Conservation (phyloP, 2,888 invertebrate species). For the Drosophila monieri region DNA sequence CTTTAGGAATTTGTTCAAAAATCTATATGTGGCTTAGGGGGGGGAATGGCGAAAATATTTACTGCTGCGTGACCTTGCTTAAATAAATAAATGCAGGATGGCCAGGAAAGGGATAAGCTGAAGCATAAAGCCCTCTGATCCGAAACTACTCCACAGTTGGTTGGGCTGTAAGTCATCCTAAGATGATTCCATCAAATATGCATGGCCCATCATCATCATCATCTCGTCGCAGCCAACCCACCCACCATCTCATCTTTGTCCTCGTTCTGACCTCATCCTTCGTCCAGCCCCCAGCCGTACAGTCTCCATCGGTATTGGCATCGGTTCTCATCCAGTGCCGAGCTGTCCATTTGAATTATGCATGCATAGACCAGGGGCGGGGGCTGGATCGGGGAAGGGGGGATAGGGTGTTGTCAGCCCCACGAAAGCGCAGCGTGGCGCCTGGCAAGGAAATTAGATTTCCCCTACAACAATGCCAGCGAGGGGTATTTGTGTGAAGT, state of each 20-base stretch:
- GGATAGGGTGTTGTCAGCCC: slow-evolving; percentile 31
- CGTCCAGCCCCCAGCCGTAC: background rate
- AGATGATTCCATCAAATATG: slow-evolving; percentile 42
- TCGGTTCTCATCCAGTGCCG: slow-evolving; percentile 9
- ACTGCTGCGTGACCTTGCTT: slow-evolving; percentile 6
- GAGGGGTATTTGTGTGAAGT: background rate
- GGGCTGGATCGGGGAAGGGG: no score
- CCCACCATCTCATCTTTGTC: slow-evolving; percentile 1
- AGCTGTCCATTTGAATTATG: slow-evolving; percentile 61
- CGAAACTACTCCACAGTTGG: slow-evolving; percentile 11
- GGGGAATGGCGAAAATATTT: background rate
- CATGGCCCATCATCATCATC: slow-evolving; percentile 29
- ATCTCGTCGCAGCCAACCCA: no score
- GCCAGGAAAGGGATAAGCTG: background rate
- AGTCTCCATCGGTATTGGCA: background rate
- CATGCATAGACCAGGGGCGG: slow-evolving; percentile 40
- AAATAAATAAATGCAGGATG: slow-evolving; percentile 8
- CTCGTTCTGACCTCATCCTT: background rate
- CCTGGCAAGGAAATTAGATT: slow-evolving; percentile 71
- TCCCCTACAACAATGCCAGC: slow-evolving; percentile 26
- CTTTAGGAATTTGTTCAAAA: background rate
- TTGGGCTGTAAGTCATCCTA: slow-evolving; percentile 24
- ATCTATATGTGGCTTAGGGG: background rate
- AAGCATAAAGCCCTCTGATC: slow-evolving; percentile 1
- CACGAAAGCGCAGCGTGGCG: slow-evolving; percentile 52